phyloP scores from a whole-genome alignment of 2,888 invertebrate species.

The Xylota segnis region DNA sequence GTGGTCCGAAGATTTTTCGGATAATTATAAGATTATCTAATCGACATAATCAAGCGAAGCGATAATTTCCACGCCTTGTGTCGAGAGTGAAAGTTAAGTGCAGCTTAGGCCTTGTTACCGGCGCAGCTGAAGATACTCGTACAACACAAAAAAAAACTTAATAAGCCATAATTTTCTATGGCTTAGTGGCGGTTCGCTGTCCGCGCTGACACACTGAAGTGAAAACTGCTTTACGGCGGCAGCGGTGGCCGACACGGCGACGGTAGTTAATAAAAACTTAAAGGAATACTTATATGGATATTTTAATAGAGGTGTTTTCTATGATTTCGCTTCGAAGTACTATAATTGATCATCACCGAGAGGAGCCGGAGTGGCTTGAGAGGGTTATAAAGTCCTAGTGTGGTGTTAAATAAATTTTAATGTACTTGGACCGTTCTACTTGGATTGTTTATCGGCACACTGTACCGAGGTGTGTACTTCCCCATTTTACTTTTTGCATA shows the following conservation, averaged over 20 bases:
- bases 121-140: constrained; percentile 9
- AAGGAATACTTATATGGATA: constrained; percentile 15
- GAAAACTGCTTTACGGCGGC: constrained; percentile 29
- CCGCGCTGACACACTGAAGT: constrained; percentile 42
- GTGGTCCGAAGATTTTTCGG: constrained; percentile 26
- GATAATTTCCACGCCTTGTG: constrained; percentile 58
- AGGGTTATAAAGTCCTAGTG: constrained; percentile 15
- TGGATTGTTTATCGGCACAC: not conserved
- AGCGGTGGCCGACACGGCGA: not conserved
- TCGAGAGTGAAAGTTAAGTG: constrained; percentile 54
- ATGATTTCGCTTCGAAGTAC: not conserved
- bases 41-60: constrained; percentile 58
- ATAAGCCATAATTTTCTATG: constrained; percentile 21
- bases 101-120: constrained; percentile 27
- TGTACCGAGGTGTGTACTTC: not conserved
- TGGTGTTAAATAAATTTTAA: constrained; percentile 1
- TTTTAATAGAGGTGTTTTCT: constrained; percentile 34
- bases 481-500: not conserved
- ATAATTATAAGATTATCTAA: constrained; percentile 66
- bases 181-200: constrained; percentile 25
- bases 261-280: constrained; percentile 37
- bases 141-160: constrained; percentile 3
- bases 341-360: constrained; percentile 9
- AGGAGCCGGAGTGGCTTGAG: constrained; percentile 3
- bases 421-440: not conserved